These are phyloP conservation scores for Cyprinodon tularosa DNA, from an alignment of 2,113 vertebrate species.

Conservation along the genomic window DNA sequence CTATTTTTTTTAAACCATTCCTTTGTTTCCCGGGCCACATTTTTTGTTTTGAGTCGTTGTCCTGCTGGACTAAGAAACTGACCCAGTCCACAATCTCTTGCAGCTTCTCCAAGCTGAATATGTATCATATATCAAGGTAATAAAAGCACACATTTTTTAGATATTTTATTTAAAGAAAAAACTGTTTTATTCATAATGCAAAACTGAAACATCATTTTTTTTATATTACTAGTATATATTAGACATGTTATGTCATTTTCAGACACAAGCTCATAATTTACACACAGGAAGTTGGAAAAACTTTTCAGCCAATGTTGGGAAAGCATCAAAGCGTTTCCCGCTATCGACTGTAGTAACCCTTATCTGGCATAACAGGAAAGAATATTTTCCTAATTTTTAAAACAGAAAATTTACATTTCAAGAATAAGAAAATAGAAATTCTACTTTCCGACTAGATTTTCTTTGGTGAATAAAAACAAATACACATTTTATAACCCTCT, in stretches of 20 bases:
- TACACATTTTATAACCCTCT: neutral
- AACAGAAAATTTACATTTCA: neutral
- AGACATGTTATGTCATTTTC: neutral
- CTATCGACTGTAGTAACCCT: neutral
- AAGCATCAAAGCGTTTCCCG: neutral
- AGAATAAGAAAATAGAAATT: neutral
- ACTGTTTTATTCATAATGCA: too few species aligned
- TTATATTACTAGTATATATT: too few species aligned
- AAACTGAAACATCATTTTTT: too few species aligned
- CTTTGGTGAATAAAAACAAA: neutral
- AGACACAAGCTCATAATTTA: neutral
- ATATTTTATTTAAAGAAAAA: too few species aligned
- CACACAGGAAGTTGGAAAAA: neutral
- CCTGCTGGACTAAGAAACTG: neutral
- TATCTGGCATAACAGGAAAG: neutral
- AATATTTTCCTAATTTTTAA: neutral
- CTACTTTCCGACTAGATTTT: neutral
- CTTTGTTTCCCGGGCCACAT: neutral
- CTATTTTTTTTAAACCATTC: neutral
- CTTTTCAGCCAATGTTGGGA: neutral
- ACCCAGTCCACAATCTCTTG: neutral
- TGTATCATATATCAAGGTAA: neutral
- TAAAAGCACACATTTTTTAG: neutral
- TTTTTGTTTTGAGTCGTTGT: neutral
- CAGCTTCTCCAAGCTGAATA: neutral